Conservation (phyloP, 2,797 vertebrate species). For the Rhinatrema bivittatum region DNA sequence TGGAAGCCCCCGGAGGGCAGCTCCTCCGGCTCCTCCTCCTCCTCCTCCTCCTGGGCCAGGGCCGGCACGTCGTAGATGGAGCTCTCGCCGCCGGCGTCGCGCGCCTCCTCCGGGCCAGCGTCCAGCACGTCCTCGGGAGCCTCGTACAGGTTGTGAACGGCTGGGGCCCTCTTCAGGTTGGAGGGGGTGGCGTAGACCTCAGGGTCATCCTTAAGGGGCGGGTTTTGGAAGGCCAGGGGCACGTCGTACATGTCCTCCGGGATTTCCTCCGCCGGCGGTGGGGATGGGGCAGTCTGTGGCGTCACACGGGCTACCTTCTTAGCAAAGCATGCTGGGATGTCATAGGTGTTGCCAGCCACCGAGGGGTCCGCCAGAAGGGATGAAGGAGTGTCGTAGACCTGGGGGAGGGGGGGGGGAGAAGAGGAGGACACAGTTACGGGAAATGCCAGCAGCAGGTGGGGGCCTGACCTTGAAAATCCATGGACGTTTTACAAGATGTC, state of each 20-base stretch:
- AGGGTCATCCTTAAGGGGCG: slow-evolving; percentile 21
- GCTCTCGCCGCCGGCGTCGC: slow-evolving; percentile 37
- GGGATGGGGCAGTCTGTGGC: slow-evolving; percentile 27
- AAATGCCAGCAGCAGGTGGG: slow-evolving; percentile 4
- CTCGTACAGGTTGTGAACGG: slow-evolving; percentile 39
- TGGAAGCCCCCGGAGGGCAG: slow-evolving; percentile 39
- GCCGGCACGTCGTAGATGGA: slow-evolving; percentile 81
- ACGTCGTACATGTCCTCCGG: slow-evolving; percentile 39
- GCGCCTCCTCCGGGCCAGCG: slow-evolving; percentile 19
- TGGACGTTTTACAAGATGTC: too few relatives aligned
- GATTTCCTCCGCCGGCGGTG: slow-evolving; percentile 48
- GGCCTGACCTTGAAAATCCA: too few relatives aligned
- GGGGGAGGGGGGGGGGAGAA: not conserved
- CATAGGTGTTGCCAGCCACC: slow-evolving; percentile 43
- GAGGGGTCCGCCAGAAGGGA: slow-evolving; percentile 31
- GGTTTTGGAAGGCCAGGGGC: slow-evolving; percentile 29
- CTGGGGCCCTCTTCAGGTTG: slow-evolving; percentile 49
- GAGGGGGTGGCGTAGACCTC: slow-evolving; percentile 44
- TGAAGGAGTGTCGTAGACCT: slow-evolving; percentile 82
- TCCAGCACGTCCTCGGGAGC: slow-evolving; percentile 35
- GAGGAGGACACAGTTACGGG: too few relatives aligned
- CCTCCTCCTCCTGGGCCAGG: slow-evolving; percentile 46
- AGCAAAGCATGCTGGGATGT: slow-evolving; percentile 34
- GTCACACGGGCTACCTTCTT: slow-evolving; percentile 3
- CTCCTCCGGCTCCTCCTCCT: too few relatives aligned